phyloP scores from a whole-genome alignment of 2,113 vertebrate species.

The Burhinus bistriatus region DNA sequence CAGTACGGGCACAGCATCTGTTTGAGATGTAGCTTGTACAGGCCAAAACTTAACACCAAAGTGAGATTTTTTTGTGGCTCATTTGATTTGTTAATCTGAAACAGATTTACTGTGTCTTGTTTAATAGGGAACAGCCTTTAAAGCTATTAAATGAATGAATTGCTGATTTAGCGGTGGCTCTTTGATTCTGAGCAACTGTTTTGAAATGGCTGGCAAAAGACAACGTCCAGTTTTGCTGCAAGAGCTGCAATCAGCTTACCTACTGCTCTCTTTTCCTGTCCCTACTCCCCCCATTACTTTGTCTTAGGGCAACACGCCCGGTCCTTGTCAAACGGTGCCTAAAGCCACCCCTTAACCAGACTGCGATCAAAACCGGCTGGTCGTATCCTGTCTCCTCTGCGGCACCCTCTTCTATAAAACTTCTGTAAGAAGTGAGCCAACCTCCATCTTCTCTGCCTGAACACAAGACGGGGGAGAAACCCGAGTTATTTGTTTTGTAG shows the following conservation, averaged over 20 bases:
- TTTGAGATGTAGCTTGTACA: not conserved
- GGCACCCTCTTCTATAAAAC: not conserved
- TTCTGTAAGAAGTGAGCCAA: not conserved
- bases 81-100: slow-evolving; percentile 43
- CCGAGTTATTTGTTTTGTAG: not conserved
- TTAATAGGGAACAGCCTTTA: slow-evolving; percentile 26
- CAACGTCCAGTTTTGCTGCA: not conserved
- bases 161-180: not conserved
- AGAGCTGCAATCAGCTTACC: not conserved
- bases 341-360: not conserved
- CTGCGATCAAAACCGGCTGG: not conserved
- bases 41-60: slow-evolving; percentile 32
- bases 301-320: rapidly evolving
- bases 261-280: not conserved
- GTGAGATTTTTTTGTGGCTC: not conserved
- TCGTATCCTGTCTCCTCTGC: not conserved
- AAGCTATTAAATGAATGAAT: slow-evolving; percentile 37
- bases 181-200: slow-evolving; percentile 36
- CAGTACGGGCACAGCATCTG: not conserved
- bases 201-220: slow-evolving; percentile 5
- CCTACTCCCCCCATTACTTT: not conserved
- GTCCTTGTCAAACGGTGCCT: not conserved
- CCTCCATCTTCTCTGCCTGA: not conserved
- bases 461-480: not conserved
- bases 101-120: slow-evolving; percentile 32